A percentile compares a stretch with the other conserved stretches of the same genome.
Conservation (phyloP, 2,888 invertebrate genomes). For the Chymomyza caudatula region DNA sequence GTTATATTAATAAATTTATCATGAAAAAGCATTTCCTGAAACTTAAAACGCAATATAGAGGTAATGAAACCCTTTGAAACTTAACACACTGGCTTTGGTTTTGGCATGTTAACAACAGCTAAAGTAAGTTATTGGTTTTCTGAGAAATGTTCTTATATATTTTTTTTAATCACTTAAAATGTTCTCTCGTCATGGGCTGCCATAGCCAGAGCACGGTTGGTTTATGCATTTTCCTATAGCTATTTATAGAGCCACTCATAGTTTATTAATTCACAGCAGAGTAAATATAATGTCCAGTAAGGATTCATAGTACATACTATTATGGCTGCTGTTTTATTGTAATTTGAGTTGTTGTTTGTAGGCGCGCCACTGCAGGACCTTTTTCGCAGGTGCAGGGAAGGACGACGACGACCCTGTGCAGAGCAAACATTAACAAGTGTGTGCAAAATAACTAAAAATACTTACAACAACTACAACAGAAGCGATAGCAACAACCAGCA, state of each 20-base stretch:
- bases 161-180: too few relatives aligned
- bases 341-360: not conserved
- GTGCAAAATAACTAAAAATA: conserved; percentile 42
- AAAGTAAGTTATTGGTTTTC: too few relatives aligned
- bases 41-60: too few relatives aligned
- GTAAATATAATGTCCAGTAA: not conserved
- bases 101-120: too few relatives aligned
- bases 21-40: too few relatives aligned
- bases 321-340: conserved; percentile 16
- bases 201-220: too few relatives aligned
- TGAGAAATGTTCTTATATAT: too few relatives aligned
- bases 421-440: conserved; percentile 62
- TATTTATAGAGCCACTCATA: not conserved
- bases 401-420: conserved; percentile 15
- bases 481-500: conserved; percentile 14
- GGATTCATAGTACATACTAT: not conserved
- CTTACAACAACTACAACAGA: conserved; percentile 22
- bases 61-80: too few relatives aligned
- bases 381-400: conserved; percentile 28
- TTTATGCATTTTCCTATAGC: not conserved
- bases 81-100: too few relatives aligned
- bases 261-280: not conserved
- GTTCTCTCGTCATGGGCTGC: too few relatives aligned
- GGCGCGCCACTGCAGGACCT: not conserved
- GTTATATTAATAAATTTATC: too few relatives aligned